These are phyloP conservation scores for Scaptomyza tumidula DNA, from an alignment of 2,888 invertebrate species.

Conservation along the genomic window DNA sequence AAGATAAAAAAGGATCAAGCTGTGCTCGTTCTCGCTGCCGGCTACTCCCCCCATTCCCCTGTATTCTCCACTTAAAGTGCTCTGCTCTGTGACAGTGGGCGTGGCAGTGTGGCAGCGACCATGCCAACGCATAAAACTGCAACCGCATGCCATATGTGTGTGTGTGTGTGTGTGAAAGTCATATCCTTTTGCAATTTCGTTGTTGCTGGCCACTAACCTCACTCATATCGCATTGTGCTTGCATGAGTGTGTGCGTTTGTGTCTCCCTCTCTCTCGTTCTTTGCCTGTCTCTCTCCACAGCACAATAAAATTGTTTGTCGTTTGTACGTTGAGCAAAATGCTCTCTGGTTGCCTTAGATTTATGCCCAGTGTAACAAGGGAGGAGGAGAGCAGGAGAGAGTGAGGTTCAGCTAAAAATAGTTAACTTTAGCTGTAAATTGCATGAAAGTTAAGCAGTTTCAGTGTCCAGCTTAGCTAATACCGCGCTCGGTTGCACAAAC, in stretches of 20 bases:
- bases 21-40: slow-evolving; percentile 57
- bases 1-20: slow-evolving; percentile 81
- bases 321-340: slow-evolving; percentile 68
- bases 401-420: slow-evolving; percentile 50
- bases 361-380: slow-evolving; percentile 54
- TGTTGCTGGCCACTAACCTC: slow-evolving; percentile 73
- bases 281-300: slow-evolving; percentile 25
- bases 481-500: slow-evolving; percentile 76
- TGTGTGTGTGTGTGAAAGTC: slow-evolving; percentile 58
- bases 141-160: slow-evolving; percentile 61
- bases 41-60: background rate
- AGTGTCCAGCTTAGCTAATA: slow-evolving; percentile 77
- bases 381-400: background rate
- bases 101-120: slow-evolving; percentile 35
- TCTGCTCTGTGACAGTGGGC: slow-evolving; percentile 67
- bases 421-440: slow-evolving; percentile 76
- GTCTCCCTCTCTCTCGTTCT: slow-evolving; percentile 1
- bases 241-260: slow-evolving; percentile 27
- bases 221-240: slow-evolving; percentile 70
- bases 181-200: slow-evolving; percentile 78
- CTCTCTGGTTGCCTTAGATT: slow-evolving; percentile 64
- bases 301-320: slow-evolving; percentile 80
- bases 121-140: slow-evolving; percentile 73
- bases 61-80: background rate
- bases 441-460: slow-evolving; percentile 79